A percentile compares a stretch with the other conserved stretches of the same genome.
These are phyloP conservation scores for Pogonomyrmex barbatus DNA, from an alignment of 1,140 invertebrate genomes.

Conservation along the genomic window DNA sequence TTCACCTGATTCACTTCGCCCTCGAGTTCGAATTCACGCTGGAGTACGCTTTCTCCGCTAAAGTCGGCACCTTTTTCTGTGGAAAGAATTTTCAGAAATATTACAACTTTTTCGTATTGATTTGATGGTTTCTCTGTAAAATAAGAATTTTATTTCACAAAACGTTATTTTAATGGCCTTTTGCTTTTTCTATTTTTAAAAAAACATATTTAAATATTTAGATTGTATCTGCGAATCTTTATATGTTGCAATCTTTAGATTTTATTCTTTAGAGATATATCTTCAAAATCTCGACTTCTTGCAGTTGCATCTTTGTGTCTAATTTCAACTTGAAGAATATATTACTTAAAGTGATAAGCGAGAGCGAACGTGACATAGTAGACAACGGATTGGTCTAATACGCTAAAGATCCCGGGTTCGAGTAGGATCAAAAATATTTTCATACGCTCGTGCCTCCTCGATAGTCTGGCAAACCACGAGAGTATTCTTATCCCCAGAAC, in stretches of 20 bases:
- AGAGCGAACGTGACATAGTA: too few species aligned
- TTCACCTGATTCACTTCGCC: conserved; percentile 91
- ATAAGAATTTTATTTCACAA: not conserved
- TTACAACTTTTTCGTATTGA: not conserved
- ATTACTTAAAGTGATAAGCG: not conserved
- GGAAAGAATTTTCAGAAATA: conserved; percentile 83
- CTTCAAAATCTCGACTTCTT: not conserved
- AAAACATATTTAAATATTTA: not conserved
- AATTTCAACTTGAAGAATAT: not conserved
- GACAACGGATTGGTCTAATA: too few species aligned
- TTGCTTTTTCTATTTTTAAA: not conserved
- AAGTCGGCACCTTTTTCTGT: conserved; percentile 95
- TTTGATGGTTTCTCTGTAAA: not conserved
- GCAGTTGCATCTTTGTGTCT: not conserved
- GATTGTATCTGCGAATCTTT: not conserved
- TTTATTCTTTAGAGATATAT: not conserved
- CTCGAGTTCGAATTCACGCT: conserved; percentile 91
- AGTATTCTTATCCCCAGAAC: too few species aligned
- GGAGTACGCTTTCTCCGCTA: conserved; percentile 93
- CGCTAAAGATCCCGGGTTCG: too few species aligned
- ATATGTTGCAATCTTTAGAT: not conserved
- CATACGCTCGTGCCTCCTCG: too few species aligned
- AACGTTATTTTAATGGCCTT: not conserved
- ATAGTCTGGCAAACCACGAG: too few species aligned
- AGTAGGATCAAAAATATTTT: too few species aligned